phyloP scores from a whole-genome alignment of 2,113 vertebrate species.

The Lagenorhynchus albirostris region DNA sequence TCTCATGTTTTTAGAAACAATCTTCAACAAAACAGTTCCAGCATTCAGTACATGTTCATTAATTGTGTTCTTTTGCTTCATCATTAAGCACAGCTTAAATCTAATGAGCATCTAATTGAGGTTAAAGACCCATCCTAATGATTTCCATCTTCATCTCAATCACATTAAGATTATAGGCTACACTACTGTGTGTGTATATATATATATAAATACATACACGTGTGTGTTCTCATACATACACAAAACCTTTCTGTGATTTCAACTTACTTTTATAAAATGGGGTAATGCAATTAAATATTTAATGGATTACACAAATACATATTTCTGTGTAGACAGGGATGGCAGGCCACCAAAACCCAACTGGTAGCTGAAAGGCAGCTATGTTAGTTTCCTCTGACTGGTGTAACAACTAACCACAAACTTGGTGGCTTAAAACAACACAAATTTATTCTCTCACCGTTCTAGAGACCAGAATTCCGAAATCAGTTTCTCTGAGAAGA shows the following conservation, averaged over 20 bases:
- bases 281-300: neutral
- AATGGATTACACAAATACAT: neutral
- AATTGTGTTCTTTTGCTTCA: conserved; percentile 60
- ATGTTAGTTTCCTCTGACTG: neutral
- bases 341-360: neutral
- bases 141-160: conserved; percentile 55
- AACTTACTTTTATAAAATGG: conserved; percentile 27
- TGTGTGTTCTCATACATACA: neutral
- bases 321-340: neutral
- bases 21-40: conserved; percentile 57
- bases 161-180: conserved; percentile 24
- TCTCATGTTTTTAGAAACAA: conserved; percentile 62
- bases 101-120: conserved; percentile 67
- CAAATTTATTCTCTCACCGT: neutral
- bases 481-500: neutral
- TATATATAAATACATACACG: neutral
- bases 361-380: neutral
- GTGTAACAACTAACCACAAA: neutral
- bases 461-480: neutral
- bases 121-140: conserved; percentile 59
- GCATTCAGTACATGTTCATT: conserved; percentile 49
- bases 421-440: neutral
- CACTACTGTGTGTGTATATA: neutral
- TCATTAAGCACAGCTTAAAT: conserved; percentile 67
- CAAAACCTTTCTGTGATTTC: neutral